Evolutionary conservation across 2,888 invertebrate genomes (phyloP).

Genomic region (Hypselothyrea guttata): DNA sequence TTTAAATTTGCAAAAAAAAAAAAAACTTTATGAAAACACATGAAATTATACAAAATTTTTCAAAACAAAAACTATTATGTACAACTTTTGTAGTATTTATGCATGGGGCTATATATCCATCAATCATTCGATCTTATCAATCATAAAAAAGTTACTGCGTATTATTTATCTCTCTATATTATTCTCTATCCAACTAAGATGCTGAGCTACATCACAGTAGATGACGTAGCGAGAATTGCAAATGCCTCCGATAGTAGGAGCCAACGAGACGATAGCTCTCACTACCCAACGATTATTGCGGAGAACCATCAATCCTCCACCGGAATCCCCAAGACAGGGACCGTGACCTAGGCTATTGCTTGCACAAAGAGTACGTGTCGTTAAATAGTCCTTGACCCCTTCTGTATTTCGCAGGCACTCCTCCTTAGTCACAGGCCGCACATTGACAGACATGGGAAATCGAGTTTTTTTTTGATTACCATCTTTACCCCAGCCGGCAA

Average conservation of each 20-base stretch:
- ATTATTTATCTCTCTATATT: constrained; percentile 75
- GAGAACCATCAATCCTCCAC: constrained; percentile 83
- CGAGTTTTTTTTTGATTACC: constrained; percentile 62
- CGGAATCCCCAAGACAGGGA: constrained; percentile 84
- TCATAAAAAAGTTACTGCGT: too few relatives aligned
- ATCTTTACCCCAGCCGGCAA: constrained; percentile 84
- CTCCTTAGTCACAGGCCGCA: constrained; percentile 46
- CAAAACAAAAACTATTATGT: too few relatives aligned
- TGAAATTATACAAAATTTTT: too few relatives aligned
- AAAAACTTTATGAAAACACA: too few relatives aligned
- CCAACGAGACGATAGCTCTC: constrained; percentile 83
- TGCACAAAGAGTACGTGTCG: constrained; percentile 75
- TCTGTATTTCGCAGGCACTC: constrained; percentile 55
- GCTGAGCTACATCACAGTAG: constrained; percentile 85
- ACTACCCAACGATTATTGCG: constrained; percentile 81
- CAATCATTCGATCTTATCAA: too few relatives aligned
- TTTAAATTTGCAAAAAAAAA: too few relatives aligned
- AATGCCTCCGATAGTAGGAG: constrained; percentile 77
- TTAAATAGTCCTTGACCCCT: constrained; percentile 58
- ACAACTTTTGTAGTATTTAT: too few relatives aligned
- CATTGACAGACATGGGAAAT: constrained; percentile 56
- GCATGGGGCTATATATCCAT: too few relatives aligned
- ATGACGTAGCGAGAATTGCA: constrained; percentile 86
- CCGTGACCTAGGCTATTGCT: constrained; percentile 77
- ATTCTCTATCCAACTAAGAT: constrained; percentile 83